Conservation (phyloP, 2,797 vertebrate genomes). For the Artibeus lituratus region DNA sequence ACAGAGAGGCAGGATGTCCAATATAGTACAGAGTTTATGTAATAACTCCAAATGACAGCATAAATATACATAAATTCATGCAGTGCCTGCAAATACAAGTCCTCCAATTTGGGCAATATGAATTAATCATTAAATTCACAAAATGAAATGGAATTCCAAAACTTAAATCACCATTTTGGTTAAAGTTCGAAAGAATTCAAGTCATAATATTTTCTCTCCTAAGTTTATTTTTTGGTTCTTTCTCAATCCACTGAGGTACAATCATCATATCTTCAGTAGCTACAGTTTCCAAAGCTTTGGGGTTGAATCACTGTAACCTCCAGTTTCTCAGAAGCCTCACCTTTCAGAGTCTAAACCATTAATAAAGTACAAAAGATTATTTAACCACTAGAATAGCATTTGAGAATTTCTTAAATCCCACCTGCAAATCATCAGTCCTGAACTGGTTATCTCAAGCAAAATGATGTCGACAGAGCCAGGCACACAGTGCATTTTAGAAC, state of each 20-base stretch:
- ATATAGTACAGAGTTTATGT: neutral
- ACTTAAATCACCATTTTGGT: conserved; percentile 37
- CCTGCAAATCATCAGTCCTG: neutral
- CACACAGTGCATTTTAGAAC: neutral
- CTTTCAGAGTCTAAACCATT: neutral
- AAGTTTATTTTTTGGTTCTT: neutral
- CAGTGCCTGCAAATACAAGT: neutral
- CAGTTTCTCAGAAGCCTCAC: neutral
- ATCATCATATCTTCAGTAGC: neutral
- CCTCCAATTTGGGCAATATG: neutral
- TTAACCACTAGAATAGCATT: neutral
- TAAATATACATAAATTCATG: conserved; percentile 11
- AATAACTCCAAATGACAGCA: neutral
- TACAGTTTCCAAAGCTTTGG: neutral
- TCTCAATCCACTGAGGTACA: neutral
- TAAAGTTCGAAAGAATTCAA: conserved; percentile 15
- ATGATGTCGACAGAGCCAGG: neutral
- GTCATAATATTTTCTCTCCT: neutral
- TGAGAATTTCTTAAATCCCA: neutral
- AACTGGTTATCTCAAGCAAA: neutral
- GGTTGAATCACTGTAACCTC: neutral
- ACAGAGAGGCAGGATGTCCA: neutral
- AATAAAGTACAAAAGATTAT: neutral
- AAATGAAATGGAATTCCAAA: neutral
- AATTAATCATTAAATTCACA: conserved; percentile 11